Conservation (phyloP, 2,888 invertebrate species). For the Cheilosia urbana region DNA sequence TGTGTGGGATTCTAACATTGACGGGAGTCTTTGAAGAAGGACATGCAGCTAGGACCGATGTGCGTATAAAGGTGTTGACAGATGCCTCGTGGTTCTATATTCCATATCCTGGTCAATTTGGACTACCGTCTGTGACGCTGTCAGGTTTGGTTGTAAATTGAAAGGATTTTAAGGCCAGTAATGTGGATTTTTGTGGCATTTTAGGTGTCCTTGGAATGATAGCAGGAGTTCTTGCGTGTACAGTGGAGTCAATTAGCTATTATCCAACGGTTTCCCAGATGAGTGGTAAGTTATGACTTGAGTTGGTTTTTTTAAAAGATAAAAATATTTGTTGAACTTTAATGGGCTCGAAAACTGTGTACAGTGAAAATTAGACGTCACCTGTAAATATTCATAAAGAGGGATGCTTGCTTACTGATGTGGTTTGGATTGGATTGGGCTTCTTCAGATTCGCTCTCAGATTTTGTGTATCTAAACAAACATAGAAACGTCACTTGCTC, state of each 20-base stretch:
- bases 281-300: slow-evolving; percentile 85
- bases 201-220: slow-evolving; percentile 91
- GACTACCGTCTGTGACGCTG: slow-evolving; percentile 88
- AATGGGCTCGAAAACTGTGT: too few relatives aligned
- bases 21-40: slow-evolving; percentile 87
- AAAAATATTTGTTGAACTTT: too few relatives aligned
- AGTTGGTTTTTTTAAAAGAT: too few relatives aligned
- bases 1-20: slow-evolving; percentile 89
- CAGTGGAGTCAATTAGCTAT: slow-evolving; percentile 93
- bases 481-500: too few relatives aligned
- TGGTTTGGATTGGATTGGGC: too few relatives aligned
- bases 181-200: neutral
- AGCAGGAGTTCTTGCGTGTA: slow-evolving; percentile 91
- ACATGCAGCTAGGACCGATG: slow-evolving; percentile 90
- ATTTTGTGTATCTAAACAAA: too few relatives aligned
- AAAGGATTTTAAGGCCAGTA: neutral
- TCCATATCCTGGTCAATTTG: slow-evolving; percentile 94
- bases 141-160: slow-evolving; percentile 76
- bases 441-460: too few relatives aligned
- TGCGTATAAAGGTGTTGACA: slow-evolving; percentile 88
- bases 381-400: too few relatives aligned
- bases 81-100: slow-evolving; percentile 92
- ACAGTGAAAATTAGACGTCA: too few relatives aligned
- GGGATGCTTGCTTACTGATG: too few relatives aligned
- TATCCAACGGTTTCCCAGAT: slow-evolving; percentile 95